phyloP scores from a whole-genome alignment of 2,113 vertebrate genomes.

The Protobothrops mucrosquamatus region DNA sequence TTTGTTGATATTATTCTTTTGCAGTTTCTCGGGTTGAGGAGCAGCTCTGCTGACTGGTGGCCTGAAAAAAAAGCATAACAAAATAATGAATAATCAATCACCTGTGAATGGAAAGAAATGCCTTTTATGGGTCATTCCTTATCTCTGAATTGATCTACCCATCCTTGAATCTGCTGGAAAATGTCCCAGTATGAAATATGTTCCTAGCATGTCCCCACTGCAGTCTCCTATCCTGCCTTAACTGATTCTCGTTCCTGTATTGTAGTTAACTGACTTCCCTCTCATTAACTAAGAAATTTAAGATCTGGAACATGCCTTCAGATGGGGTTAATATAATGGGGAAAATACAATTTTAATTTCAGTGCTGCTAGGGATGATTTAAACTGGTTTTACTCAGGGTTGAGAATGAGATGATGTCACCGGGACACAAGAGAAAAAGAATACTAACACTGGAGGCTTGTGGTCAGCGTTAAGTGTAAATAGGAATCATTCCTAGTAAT shows the following conservation, averaged over 20 bases:
- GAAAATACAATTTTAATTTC: not conserved
- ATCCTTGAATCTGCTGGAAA: not conserved
- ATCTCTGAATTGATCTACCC: not conserved
- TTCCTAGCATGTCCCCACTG: not conserved
- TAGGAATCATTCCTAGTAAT: not conserved
- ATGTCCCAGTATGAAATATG: not conserved
- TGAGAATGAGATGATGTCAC: not conserved
- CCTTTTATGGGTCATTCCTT: not conserved
- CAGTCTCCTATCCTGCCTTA: not conserved
- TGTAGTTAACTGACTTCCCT: not conserved
- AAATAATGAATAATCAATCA: not conserved
- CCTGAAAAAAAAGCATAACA: constrained; percentile 65
- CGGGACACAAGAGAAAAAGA: not conserved
- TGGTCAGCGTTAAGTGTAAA: not conserved
- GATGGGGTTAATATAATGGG: not conserved
- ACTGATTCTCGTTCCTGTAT: not conserved
- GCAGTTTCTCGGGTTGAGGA: constrained; percentile 91
- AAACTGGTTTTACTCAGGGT: not conserved
- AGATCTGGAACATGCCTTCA: not conserved
- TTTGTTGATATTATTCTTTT: constrained; percentile 89
- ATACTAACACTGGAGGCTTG: not conserved
- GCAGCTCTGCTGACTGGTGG: constrained; percentile 91
- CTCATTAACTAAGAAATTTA: not conserved
- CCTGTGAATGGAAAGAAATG: not conserved
- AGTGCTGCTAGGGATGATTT: not conserved